phyloP scores from a whole-genome alignment of 1,140 invertebrate genomes.

The Platorchestia sp. region DNA sequence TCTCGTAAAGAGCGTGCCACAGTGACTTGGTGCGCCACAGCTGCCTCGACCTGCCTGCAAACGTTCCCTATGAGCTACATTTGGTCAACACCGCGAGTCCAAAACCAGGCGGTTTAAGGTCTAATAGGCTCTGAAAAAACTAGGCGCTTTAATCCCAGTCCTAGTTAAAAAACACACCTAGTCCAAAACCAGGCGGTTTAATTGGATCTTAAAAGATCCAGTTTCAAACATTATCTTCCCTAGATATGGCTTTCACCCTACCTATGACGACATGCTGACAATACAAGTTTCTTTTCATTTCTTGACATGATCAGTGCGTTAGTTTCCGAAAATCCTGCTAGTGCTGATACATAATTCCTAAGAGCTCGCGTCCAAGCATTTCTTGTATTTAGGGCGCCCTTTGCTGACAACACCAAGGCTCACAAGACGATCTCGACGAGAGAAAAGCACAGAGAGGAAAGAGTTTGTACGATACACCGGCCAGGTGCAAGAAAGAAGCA shows the following conservation, averaged over 20 bases:
- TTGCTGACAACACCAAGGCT: neutral
- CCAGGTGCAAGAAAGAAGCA: neutral
- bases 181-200: neutral
- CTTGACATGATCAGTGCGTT: neutral
- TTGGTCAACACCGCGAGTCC: neutral
- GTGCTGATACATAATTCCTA: neutral
- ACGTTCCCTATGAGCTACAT: no score
- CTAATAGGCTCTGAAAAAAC: neutral
- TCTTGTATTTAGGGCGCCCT: neutral
- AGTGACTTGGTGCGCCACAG: no score
- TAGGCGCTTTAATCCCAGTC: no score
- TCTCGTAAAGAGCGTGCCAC: no score
- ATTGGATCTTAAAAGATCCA: neutral
- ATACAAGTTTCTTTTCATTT: neutral
- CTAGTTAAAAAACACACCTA: no score
- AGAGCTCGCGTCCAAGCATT: neutral
- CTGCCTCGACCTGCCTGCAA: no score
- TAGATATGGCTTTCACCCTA: neutral
- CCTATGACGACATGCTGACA: neutral
- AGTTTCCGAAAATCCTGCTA: neutral
- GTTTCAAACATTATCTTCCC: neutral
- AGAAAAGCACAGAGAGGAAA: neutral
- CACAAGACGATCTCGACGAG: neutral
- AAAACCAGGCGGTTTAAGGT: neutral
- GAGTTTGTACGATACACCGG: neutral